Percentiles rank a stretch among this genome's conserved stretches.
Conservation (phyloP, 2,888 invertebrate genomes). For the Drosophila neutralis region DNA sequence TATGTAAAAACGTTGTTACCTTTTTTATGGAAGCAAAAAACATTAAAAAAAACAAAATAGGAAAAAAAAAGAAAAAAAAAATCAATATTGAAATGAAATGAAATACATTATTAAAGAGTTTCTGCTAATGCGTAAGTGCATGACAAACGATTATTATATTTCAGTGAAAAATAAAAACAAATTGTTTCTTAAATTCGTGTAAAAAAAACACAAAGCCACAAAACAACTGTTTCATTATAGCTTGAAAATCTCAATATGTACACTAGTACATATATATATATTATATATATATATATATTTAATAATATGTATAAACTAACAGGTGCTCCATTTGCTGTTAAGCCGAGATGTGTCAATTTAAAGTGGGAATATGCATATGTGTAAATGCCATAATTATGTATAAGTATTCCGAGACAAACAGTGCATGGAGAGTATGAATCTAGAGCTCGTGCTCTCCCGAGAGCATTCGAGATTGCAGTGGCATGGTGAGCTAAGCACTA, state of each 20-base stretch:
- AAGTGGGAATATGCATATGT: conserved; percentile 6
- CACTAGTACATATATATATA: neutral
- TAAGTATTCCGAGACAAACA: conserved; percentile 6
- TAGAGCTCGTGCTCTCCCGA: conserved; percentile 9
- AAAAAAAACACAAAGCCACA: conserved; percentile 76
- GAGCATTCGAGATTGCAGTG: conserved; percentile 9
- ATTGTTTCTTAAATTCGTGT: conserved; percentile 82
- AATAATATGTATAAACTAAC: neutral
- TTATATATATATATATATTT: neutral
- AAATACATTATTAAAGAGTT: conserved; percentile 59
- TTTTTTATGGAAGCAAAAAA: conserved; percentile 62
- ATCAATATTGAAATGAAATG: conserved; percentile 52
- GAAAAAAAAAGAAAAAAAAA: conserved; percentile 22
- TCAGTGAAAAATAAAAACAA: conserved; percentile 79
- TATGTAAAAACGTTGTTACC: conserved; percentile 75
- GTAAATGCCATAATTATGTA: neutral
- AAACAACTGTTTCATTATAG: conserved; percentile 30
- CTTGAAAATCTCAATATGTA: neutral
- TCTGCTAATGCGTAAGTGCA: conserved; percentile 71
- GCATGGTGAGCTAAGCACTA: conserved; percentile 21
- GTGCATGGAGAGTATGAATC: conserved; percentile 41
- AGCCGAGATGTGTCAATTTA: conserved; percentile 15
- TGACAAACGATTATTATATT: conserved; percentile 80
- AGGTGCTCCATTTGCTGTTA: conserved; percentile 17
- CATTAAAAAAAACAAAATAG: conserved; percentile 18